Evolutionary conservation across 1,140 invertebrate species (phyloP).

Genomic region (Octopus bimaculoides): DNA sequence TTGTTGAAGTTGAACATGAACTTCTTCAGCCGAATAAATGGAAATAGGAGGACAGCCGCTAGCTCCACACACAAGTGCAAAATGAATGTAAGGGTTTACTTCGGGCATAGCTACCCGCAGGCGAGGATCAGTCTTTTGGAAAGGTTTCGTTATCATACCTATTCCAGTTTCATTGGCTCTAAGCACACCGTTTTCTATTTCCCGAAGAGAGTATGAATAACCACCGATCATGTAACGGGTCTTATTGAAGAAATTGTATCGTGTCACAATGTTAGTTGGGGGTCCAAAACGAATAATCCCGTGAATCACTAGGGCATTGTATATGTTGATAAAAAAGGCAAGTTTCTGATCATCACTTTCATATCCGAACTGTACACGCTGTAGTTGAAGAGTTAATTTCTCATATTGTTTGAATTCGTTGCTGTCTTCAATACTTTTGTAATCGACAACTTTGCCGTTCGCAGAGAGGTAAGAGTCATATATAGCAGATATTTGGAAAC

Average conservation of each 20-base stretch:
- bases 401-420: conserved; percentile 45
- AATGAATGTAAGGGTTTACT: conserved; percentile 58
- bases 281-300: conserved; percentile 54
- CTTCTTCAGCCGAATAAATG: conserved; percentile 55
- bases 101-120: conserved; percentile 49
- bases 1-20: conserved; percentile 38
- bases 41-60: conserved; percentile 57
- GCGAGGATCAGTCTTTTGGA: conserved; percentile 54
- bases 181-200: conserved; percentile 60
- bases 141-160: conserved; percentile 57
- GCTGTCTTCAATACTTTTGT: conserved; percentile 45
- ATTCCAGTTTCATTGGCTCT: conserved; percentile 57
- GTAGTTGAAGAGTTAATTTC: conserved; percentile 39
- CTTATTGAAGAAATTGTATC: conserved; percentile 59
- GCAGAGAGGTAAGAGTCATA: conserved; percentile 50
- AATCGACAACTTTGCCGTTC: conserved; percentile 54
- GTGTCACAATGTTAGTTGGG: conserved; percentile 55
- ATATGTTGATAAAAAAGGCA: conserved; percentile 59
- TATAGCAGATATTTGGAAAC: conserved; percentile 52
- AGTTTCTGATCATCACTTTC: conserved; percentile 52
- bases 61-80: conserved; percentile 58
- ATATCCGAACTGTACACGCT: conserved; percentile 44
- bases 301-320: conserved; percentile 59
- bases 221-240: conserved; percentile 58
- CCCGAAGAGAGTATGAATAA: conserved; percentile 56